Percentiles rank a stretch among this genome's conserved stretches.
Evolutionary conservation across 2,888 invertebrate genomes (phyloP).

Genomic region (Oxycera nigricornis): DNA sequence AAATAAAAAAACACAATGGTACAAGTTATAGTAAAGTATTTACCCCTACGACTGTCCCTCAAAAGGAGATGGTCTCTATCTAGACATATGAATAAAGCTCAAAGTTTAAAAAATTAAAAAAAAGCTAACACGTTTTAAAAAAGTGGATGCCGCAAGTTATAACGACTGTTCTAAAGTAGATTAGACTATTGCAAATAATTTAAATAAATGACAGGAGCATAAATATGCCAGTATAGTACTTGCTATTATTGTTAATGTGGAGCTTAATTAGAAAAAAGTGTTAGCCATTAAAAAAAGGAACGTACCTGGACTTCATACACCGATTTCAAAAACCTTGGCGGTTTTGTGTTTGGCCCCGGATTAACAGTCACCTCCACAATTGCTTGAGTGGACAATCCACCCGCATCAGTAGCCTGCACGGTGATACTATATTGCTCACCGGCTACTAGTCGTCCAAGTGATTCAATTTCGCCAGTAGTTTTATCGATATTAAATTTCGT

Average conservation of each 20-base stretch:
- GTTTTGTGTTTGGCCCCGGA: conserved; percentile 81
- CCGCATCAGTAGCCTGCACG: conserved; percentile 81
- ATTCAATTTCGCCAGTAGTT: conserved; percentile 77
- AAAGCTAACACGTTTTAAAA: too few relatives aligned
- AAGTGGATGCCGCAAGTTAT: too few relatives aligned
- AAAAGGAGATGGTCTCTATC: too few relatives aligned
- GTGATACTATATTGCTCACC: conserved; percentile 91
- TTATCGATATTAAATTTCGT: conserved; percentile 86
- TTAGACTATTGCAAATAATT: too few relatives aligned
- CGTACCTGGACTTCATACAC: conserved; percentile 82
- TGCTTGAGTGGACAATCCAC: conserved; percentile 81
- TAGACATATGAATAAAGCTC: too few relatives aligned
- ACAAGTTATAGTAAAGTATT: too few relatives aligned
- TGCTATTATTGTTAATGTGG: neutral
- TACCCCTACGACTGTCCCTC: too few relatives aligned
- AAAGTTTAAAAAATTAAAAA: too few relatives aligned
- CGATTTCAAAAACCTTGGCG: conserved; percentile 82
- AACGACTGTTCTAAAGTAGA: too few relatives aligned
- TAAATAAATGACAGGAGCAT: too few relatives aligned
- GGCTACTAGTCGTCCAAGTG: conserved; percentile 80
- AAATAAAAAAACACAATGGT: too few relatives aligned
- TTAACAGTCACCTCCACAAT: conserved; percentile 85
- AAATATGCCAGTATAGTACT: neutral
- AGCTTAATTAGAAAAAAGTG: neutral
- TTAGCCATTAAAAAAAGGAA: neutral